Conservation (phyloP, 2,888 invertebrate species). For the Epinotia nisella region DNA sequence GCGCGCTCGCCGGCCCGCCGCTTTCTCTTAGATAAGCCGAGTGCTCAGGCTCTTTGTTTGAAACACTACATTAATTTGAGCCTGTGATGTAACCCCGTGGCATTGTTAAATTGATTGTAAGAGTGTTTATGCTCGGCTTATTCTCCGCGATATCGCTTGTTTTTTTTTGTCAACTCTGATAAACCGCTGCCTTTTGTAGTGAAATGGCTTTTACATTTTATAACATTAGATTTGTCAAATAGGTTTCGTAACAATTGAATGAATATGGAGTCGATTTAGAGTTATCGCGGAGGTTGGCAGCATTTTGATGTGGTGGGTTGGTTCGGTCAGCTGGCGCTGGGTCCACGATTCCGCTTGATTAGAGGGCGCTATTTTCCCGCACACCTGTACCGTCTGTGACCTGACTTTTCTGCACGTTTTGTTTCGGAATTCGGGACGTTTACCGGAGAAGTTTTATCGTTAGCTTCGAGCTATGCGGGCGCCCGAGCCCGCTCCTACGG, state of each 20-base stretch:
- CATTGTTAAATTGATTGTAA: constrained; percentile 75
- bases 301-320: constrained; percentile 45
- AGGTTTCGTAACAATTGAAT: constrained; percentile 55
- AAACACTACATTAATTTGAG: constrained; percentile 73
- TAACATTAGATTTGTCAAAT: constrained; percentile 20
- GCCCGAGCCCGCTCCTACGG: constrained; percentile 65
- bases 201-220: constrained; percentile 19
- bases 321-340: constrained; percentile 56
- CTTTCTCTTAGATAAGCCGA: constrained; percentile 77
- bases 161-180: constrained; percentile 30
- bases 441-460: constrained; percentile 73
- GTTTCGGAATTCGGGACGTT: constrained; percentile 72
- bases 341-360: constrained; percentile 80
- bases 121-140: constrained; percentile 64
- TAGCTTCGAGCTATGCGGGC: constrained; percentile 70
- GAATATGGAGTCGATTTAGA: constrained; percentile 50
- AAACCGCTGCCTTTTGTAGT: constrained; percentile 7
- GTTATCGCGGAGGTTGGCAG: constrained; percentile 49
- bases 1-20: constrained; percentile 49
- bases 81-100: constrained; percentile 69
- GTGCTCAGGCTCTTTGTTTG: constrained; percentile 69
- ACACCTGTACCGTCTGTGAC: constrained; percentile 75
- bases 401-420: constrained; percentile 74
- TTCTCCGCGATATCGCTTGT: constrained; percentile 45
- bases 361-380: constrained; percentile 71